Conservation (phyloP, 2,797 vertebrate species). For the Allenopithecus nigroviridis region DNA sequence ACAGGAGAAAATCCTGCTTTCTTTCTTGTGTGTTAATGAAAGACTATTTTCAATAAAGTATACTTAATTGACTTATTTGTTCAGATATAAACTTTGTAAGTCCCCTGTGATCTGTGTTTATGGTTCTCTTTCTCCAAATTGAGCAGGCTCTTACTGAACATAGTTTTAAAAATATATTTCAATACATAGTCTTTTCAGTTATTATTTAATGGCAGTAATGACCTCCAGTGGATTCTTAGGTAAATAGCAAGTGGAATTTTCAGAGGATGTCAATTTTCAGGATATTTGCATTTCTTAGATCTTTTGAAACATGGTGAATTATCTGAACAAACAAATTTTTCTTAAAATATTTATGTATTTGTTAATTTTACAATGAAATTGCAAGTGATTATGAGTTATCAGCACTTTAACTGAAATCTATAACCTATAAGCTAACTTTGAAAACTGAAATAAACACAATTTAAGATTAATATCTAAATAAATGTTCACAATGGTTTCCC, state of each 20-base stretch:
- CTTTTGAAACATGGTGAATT: not conserved
- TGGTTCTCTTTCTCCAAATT: not conserved
- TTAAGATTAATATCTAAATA: constrained; percentile 27
- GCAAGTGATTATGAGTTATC: not conserved
- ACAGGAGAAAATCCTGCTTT: not conserved
- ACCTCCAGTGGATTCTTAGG: constrained; percentile 2
- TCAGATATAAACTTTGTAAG: not conserved
- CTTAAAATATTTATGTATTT: not conserved
- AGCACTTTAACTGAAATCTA: not conserved
- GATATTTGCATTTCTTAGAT: not conserved
- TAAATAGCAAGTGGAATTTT: constrained; percentile 2
- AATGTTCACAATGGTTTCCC: not conserved
- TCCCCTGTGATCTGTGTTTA: not conserved
- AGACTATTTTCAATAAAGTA: not conserved
- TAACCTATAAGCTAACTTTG: not conserved
- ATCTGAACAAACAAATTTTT: not conserved
- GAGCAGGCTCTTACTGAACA: not conserved
- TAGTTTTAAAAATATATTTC: not conserved
- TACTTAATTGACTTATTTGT: not conserved
- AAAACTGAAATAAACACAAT: not conserved
- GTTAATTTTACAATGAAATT: not conserved
- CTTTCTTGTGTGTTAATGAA: not conserved
- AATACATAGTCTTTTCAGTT: not conserved
- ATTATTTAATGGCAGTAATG: not conserved
- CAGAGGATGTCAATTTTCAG: not conserved